phyloP scores from a whole-genome alignment of 2,113 vertebrate species.

The Panthera tigris region DNA sequence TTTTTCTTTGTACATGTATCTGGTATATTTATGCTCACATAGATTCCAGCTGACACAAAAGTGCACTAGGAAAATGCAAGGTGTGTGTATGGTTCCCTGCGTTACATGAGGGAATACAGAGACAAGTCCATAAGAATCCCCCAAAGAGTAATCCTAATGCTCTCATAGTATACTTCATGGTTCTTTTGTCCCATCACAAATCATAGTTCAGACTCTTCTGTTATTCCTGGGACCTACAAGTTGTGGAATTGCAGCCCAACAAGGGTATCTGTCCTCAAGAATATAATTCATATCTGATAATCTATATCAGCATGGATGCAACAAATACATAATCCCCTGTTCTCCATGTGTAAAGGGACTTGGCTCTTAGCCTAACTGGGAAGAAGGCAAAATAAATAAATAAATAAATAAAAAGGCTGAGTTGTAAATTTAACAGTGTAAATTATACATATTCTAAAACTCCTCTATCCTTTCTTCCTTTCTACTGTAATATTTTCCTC shows the following conservation, averaged over 20 bases:
- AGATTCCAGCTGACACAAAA: not conserved
- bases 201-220: not conserved
- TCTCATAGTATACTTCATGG: not conserved
- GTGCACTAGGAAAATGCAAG: not conserved
- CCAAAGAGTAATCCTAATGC: not conserved
- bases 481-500: not conserved
- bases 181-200: not conserved
- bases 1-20: not conserved
- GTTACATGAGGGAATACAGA: not conserved
- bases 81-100: not conserved
- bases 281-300: not conserved
- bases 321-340: not conserved
- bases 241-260: not conserved
- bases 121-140: not conserved
- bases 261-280: not conserved
- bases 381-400: not conserved
- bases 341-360: not conserved
- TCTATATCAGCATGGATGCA: not conserved
- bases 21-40: not conserved
- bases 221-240: not conserved
- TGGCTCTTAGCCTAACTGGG: not conserved
- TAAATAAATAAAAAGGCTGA: not conserved
- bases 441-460: not conserved
- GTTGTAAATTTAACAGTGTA: not conserved
- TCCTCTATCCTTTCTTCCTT: not conserved